Conservation (phyloP, 53 echinoderm and acorn worm species). For the Paracentrotus lividus region DNA sequence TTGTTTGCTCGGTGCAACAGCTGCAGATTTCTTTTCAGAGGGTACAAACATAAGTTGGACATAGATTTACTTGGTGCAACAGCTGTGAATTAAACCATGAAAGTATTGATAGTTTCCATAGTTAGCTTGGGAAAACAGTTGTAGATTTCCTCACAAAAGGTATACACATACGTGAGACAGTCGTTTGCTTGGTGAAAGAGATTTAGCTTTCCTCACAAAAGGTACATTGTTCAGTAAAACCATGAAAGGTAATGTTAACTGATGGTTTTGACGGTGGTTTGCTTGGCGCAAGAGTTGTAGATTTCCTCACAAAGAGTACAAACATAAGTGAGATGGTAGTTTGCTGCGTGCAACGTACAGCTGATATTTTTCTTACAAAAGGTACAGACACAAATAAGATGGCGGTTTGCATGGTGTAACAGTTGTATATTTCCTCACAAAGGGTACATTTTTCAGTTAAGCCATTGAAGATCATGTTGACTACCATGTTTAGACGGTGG, state of each 20-base stretch:
- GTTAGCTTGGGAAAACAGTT: background rate
- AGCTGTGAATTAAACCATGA: too few species aligned
- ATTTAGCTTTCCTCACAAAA: background rate
- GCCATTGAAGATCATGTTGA: too few species aligned
- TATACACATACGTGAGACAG: background rate
- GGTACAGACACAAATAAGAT: background rate
- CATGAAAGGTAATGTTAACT: too few species aligned
- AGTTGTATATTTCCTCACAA: background rate
- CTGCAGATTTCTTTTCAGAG: too few species aligned
- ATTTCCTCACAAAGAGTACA: background rate
- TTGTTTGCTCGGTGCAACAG: background rate
- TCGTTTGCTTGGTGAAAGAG: background rate
- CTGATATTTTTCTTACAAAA: too few species aligned
- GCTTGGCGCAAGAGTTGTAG: background rate
- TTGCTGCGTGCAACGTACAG: too few species aligned
- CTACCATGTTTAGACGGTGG: background rate
- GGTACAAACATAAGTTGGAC: too few species aligned
- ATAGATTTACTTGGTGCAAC: too few species aligned
- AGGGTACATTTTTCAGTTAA: background rate
- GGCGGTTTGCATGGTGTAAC: background rate
- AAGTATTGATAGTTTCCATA: too few species aligned
- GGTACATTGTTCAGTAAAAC: background rate
- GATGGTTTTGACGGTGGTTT: conserved; percentile 80
- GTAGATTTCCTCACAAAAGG: background rate
- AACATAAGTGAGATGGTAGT: too few species aligned